phyloP scores from a whole-genome alignment of 2,797 vertebrate species.

The Oreochromis mossambicus region DNA sequence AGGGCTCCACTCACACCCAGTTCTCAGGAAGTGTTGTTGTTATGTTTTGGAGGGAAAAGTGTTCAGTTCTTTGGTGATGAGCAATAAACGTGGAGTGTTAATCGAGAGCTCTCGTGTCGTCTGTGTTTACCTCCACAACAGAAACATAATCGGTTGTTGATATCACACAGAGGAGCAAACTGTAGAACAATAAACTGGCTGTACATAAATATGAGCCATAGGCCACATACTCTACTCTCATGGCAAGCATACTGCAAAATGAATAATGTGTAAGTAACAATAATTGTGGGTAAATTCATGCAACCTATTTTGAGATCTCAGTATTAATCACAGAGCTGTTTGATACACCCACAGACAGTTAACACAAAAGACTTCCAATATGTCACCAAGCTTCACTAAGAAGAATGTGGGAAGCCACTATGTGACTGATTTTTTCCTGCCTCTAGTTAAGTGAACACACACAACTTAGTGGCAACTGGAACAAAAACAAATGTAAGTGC shows the following conservation, averaged over 20 bases:
- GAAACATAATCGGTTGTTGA: not conserved
- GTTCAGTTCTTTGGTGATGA: no score
- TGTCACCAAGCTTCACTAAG: not conserved
- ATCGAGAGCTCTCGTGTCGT: no score
- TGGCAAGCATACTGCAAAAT: not conserved
- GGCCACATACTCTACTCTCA: not conserved
- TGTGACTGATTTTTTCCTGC: not conserved
- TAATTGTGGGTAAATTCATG: not conserved
- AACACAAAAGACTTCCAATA: not conserved
- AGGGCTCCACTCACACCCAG: no score
- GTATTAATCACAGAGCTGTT: not conserved
- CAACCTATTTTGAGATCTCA: not conserved
- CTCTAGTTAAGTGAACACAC: not conserved
- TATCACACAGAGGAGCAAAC: not conserved
- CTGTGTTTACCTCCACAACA: no score
- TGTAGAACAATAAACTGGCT: not conserved
- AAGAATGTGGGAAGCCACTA: not conserved
- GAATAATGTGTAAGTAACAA: not conserved
- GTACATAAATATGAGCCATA: not conserved
- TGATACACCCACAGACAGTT: not conserved
- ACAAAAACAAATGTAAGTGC: not conserved
- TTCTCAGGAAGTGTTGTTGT: no score
- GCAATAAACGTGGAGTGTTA: no score
- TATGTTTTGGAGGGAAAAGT: no score
- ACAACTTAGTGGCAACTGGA: not conserved